phyloP scores from a whole-genome alignment of 2,797 vertebrate genomes.

The Oreochromis grahami region DNA sequence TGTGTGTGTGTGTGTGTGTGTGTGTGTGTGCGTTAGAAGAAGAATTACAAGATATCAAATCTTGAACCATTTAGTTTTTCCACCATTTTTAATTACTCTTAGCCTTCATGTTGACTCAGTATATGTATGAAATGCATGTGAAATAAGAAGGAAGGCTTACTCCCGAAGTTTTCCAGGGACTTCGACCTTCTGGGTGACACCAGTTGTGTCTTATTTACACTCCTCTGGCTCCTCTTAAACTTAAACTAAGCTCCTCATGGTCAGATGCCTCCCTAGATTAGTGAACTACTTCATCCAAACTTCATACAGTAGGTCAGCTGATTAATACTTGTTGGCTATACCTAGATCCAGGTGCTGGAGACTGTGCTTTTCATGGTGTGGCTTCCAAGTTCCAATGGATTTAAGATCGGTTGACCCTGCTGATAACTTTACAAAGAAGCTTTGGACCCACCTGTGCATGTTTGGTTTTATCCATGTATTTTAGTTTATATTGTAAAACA shows the following conservation, averaged over 20 bases:
- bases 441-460: background rate
- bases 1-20: background rate
- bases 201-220: background rate
- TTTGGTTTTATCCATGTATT: background rate
- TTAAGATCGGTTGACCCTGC: accelerated
- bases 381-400: background rate
- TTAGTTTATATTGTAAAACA: background rate
- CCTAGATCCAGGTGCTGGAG: background rate
- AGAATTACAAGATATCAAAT: background rate
- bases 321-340: background rate
- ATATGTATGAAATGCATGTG: background rate
- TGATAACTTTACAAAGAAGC: background rate
- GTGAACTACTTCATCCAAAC: background rate
- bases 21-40: background rate
- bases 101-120: background rate
- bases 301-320: background rate
- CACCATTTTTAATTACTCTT: background rate
- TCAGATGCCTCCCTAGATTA: background rate
- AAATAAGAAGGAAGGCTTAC: background rate
- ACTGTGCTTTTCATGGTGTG: background rate
- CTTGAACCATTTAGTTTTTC: background rate
- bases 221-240: background rate
- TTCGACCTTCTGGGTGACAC: background rate
- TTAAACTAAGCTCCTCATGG: background rate
- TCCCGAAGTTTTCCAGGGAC: background rate